Base-by-base conservation (phyloP, 2,888 invertebrate species). In the Parelbella ahira region DNA sequence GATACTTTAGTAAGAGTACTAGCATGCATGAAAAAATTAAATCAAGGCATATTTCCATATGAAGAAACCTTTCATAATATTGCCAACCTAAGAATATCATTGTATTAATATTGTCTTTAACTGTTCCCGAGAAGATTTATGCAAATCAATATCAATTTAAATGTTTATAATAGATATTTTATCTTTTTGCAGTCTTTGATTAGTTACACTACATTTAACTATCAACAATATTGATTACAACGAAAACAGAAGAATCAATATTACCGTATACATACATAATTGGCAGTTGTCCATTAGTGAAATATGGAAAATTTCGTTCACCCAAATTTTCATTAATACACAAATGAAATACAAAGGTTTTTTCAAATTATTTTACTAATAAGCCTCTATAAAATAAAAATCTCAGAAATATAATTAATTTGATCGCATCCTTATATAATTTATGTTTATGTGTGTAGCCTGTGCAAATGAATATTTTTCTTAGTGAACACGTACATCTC, bases 161-260 rank as follows among this genome's bases (percentile, higher is more conserved):
- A n/a, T n/a, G n/a, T n/a, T n/a, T n/a, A n/a, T n/a, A n/a, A n/a
- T n/a, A n/a, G n/a, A n/a, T n/a, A n/a, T n/a, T n/a, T n/a, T n/a
- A n/a, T n/a, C n/a, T n/a, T n/a, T n/a, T n/a, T n/a, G 15, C 37
- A 37, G 37, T 37, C 37, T 37, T 37, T 37, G 7, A 37, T 37
- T 37, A 8, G 29, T 30, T 38, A 38, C 23, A 20, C 5, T 33
- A 23, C 37, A 13, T 29, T 19, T 37, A 21, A 38, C 24, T 38
- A 38, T n/a, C n/a, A n/a, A n/a, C 28, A 28, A 37, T 21, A 37
- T 29, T 21, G 21, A 10, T 23, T 12, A 37, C 5, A 37, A 28
- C 13, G 4, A 15, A 15, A 3, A 15, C 15, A 15, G 15, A 3
- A 15, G 15, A 15, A 15, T 15, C 2, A 10, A 25, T 12, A 12